Percentiles rank a stretch among this genome's conserved stretches.
Evolutionary conservation across 2,113 vertebrate species (phyloP).

Genomic region (Otolemur garnettii): DNA sequence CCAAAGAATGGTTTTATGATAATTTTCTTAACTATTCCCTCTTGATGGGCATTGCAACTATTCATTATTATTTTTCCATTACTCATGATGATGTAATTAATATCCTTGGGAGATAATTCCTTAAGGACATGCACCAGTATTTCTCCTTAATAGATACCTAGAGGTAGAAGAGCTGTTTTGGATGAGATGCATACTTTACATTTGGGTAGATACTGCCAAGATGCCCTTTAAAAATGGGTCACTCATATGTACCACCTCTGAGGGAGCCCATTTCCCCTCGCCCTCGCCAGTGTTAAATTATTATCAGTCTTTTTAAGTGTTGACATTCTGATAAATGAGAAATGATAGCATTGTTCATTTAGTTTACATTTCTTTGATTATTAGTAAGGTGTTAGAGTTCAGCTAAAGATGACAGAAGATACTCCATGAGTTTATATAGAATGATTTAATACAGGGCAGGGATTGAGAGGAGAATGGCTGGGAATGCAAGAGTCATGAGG

Average conservation of each 20-base stretch:
- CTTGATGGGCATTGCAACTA: neutral
- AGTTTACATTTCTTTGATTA: conserved; percentile 34
- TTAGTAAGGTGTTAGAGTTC: neutral
- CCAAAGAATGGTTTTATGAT: neutral
- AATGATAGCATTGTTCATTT: neutral
- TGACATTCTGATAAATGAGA: conserved; percentile 14
- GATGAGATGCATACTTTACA: neutral
- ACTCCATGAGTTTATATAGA: neutral
- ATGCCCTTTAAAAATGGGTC: neutral
- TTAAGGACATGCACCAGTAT: neutral
- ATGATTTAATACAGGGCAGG: neutral
- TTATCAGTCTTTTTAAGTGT: neutral
- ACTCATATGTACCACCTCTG: neutral
- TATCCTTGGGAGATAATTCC: conserved; percentile 16
- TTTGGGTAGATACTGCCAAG: neutral
- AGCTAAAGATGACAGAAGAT: conserved; percentile 20
- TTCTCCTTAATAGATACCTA: neutral
- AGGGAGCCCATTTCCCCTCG: neutral
- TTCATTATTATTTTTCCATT: conserved; percentile 26
- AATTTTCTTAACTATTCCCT: conserved; percentile 19
- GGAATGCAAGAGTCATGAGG: neutral
- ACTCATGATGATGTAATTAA: neutral
- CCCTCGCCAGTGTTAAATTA: neutral
- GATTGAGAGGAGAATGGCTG: neutral
- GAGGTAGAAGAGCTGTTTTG: neutral